phyloP scores from a whole-genome alignment of 2,888 invertebrate species.

The Zootermopsis nevadensis region DNA sequence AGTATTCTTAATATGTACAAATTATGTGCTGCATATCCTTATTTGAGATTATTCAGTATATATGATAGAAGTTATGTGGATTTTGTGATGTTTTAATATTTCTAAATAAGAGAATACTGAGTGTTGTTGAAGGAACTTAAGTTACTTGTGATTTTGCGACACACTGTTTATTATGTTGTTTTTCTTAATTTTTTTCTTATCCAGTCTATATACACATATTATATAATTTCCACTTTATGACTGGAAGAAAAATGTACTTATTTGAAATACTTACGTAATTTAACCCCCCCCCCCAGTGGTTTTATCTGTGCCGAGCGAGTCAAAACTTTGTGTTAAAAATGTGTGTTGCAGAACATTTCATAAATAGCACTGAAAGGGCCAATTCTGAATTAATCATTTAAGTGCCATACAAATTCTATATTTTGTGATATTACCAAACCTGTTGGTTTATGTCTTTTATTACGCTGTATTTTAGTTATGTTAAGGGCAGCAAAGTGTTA shows the following conservation, averaged over 20 bases:
- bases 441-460: no score
- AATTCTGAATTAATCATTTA: no score
- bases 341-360: neutral
- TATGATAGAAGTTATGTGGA: neutral
- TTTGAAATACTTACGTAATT: neutral
- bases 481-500: no score
- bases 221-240: neutral
- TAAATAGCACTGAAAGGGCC: no score
- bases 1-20: conserved; percentile 1
- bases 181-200: neutral
- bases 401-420: no score
- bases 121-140: neutral
- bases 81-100: neutral
- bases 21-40: neutral
- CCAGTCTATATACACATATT: neutral
- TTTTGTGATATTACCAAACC: no score
- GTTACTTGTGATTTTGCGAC: neutral
- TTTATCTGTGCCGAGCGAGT: neutral
- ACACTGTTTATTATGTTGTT: neutral
- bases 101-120: neutral
- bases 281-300: neutral
- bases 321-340: neutral
- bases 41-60: neutral
- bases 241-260: neutral
- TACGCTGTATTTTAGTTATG: no score